Base-by-base conservation (phyloP, 2,888 invertebrate species). In the Tinea trinotella region DNA sequence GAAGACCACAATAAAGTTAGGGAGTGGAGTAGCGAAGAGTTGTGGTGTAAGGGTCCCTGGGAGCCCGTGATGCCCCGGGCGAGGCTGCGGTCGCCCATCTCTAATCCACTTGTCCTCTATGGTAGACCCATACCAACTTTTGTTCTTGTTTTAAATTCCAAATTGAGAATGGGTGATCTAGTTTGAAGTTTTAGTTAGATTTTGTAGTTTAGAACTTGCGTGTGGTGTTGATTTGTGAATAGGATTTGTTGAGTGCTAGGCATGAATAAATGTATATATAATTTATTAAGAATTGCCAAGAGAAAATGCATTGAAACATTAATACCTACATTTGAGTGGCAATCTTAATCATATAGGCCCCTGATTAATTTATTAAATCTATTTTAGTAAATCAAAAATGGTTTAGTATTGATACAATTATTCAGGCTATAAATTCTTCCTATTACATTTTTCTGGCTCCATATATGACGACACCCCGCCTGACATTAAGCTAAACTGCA, bases 131-230 rank as follows among this genome's bases (percentile, higher is more conserved):
- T 20, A 60, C 63, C 66, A 70, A 79, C 75, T 78, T 80, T 77
- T 74, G 67, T 75, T 71, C 71, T 66, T 70, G 72, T 75, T 82
- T 81, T 76, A 80, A 82, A 84, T 79, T 70, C 64, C 59, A 64
- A 61, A 66, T 70, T 72, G 65, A 15, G 69, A 65, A 74, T 72
- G 72, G 72, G 75, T 75, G 80, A 82, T 80, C 78, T 74, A 70
- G 71, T 82, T 82, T 74, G 70, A 80, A 83, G 70, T 83, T 79
- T 69, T 64, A 70, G 69, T 73, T 67, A 71, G 74, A 78, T 78
- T 79, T 76, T 62, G 64, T 74, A 77, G 72, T 77, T 76, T 57
- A 54, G 5, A 24, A 7, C 24, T 24, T 24, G 5, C 24, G 5
- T 24, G 24, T 24, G 24, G 24, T 5, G 2, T 12, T 3, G 13